Percentiles rank a stretch among this genome's conserved stretches.
phyloP scores from a whole-genome alignment of 2,797 vertebrate species.

The Rousettus madagascariensis region DNA sequence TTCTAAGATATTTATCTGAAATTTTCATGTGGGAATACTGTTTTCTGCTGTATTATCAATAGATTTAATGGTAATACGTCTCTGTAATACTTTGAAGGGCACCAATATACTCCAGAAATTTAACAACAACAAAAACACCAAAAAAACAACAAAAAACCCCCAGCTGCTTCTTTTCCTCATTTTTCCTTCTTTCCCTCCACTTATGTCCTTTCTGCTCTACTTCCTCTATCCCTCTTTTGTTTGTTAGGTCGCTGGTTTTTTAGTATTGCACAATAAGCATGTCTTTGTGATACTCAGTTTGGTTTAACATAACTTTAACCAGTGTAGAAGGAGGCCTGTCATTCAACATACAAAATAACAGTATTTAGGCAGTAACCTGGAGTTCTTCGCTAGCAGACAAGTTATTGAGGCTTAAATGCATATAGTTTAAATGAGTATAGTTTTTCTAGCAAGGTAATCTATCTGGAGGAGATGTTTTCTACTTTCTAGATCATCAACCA shows the following conservation, averaged over 20 bases:
- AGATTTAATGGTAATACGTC: neutral
- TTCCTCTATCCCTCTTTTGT: neutral
- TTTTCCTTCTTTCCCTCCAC: neutral
- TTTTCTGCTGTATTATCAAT: neutral
- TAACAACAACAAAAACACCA: neutral
- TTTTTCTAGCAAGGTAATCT: conserved; percentile 30
- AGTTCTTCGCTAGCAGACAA: conserved; percentile 10
- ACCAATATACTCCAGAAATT: neutral
- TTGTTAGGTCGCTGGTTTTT: conserved; percentile 26
- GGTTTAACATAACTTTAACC: conserved; percentile 14
- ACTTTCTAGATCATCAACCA: neutral
- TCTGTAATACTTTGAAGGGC: neutral
- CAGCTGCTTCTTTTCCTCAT: neutral
- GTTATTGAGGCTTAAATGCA: conserved; percentile 40
- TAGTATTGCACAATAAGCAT: neutral
- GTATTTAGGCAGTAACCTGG: neutral
- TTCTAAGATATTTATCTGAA: conserved; percentile 1
- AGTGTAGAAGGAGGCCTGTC: neutral
- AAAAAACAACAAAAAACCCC: neutral
- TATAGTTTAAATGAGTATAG: neutral
- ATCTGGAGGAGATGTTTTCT: conserved; percentile 19
- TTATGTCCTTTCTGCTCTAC: neutral
- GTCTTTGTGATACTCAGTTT: neutral
- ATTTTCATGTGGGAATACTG: neutral
- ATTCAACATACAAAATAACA: neutral